Evolutionary conservation across 2,888 invertebrate genomes (phyloP), one percentile per base, ranked within the genome.

Genomic region (Eupithecia tripunctaria): DNA sequence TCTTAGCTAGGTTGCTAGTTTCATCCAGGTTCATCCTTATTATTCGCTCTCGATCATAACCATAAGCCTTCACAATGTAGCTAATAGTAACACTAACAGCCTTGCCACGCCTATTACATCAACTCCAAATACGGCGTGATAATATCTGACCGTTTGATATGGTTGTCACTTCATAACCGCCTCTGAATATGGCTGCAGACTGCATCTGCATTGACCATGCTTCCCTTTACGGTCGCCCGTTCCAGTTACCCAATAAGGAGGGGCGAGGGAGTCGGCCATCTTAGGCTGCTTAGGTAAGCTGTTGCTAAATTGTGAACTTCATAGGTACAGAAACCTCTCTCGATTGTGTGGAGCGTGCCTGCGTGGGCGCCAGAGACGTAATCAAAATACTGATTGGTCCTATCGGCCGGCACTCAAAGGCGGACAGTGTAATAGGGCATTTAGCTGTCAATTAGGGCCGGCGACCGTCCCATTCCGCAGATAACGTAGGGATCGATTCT

Each of bases 381-480:
- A 82, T 80, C 78, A 82, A 78, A 82, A 79, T 82, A 82, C 80
- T 79, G 82, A 82, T 81, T 80, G 78, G 83, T 83, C 84, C 81
- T 84, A 82, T 84, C 82, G 81, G 77, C 81, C 80, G 80, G 82
- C 85, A 83, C 85, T 88, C 87, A 86, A 89, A 84, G 82, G 82
- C 80, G 79, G 80, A 78, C 84, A 80, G 79, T 84, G 83, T 90
- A 90, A 90, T 89, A 87, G 84, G 85, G 82, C 85, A 87, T 91
- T 90, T 91, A 89, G 83, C 87, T 91, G 91, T 89, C 92, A 91
- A 90, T 91, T 91, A 89, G 82, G 81, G 84, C 82, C 82, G 84
- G 81, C 79, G 75, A 72, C 71, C 62, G 70, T 59, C 67, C 71
- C 72, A 65, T 70, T 68, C 68, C 59, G 14, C 36, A 74, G 76